Percentiles rank a stretch among this genome's conserved stretches.
These are phyloP conservation scores for Crypturellus tataupa DNA, from an alignment of 2,797 vertebrate genomes.

Conservation along the genomic window DNA sequence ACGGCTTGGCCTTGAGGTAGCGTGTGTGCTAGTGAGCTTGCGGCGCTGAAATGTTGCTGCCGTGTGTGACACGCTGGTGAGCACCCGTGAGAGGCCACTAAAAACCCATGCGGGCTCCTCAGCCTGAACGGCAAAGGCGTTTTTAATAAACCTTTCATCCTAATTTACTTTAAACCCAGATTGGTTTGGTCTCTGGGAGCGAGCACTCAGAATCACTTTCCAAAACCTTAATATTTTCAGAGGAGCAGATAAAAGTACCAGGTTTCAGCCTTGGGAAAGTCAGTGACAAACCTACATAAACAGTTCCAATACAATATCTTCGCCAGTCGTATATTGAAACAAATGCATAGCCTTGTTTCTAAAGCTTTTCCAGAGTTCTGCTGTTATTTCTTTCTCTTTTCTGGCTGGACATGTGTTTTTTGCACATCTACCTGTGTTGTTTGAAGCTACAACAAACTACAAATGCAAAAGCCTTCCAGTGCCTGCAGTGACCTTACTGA, in stretches of 20 bases:
- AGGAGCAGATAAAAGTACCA: neutral
- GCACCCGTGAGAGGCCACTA: neutral
- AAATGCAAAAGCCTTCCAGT: neutral
- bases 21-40: fast-evolving
- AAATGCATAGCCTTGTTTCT: neutral
- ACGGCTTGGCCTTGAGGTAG: neutral
- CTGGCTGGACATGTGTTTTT: neutral
- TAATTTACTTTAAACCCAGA: neutral
- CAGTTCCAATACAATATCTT: neutral
- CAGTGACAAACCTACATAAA: neutral
- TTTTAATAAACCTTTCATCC: neutral
- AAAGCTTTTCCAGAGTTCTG: neutral
- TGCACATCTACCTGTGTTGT: neutral
- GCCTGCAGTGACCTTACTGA: neutral
- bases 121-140: neutral
- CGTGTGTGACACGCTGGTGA: fast-evolving
- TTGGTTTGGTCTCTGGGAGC: neutral
- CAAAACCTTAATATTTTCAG: neutral
- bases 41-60: neutral
- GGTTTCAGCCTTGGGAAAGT: neutral
- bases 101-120: neutral
- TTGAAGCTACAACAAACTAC: neutral
- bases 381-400: neutral
- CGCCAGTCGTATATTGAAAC: neutral
- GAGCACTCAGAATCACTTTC: neutral